phyloP scores from a whole-genome alignment of 2,113 vertebrate genomes.

The Diadophis punctatus region DNA sequence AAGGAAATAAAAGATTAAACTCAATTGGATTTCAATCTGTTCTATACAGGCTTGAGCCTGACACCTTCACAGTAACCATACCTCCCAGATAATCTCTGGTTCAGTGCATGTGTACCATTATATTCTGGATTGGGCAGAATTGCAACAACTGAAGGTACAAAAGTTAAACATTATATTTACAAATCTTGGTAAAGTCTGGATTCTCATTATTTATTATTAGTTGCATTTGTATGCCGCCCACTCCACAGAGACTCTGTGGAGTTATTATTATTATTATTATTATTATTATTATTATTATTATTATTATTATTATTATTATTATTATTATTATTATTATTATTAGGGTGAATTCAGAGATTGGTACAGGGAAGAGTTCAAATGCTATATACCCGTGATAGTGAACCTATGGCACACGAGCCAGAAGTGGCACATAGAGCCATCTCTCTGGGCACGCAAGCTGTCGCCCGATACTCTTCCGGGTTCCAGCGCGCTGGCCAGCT shows the following conservation, averaged over 20 bases:
- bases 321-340: too few species aligned
- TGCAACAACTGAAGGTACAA: not conserved
- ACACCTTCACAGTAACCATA: not conserved
- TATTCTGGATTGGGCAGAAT: not conserved
- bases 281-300: too few species aligned
- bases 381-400: too few species aligned
- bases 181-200: not conserved
- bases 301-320: too few species aligned
- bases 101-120: not conserved
- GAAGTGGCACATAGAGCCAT: too few species aligned
- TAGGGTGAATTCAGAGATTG: not conserved
- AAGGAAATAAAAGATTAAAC: not conserved
- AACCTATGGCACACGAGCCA: too few species aligned
- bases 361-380: not conserved
- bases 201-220: not conserved
- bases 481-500: too few species aligned
- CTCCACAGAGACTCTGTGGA: too few species aligned
- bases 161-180: not conserved
- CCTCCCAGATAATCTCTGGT: not conserved
- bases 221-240: too few species aligned
- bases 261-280: too few species aligned
- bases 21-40: not conserved
- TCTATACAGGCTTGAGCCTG: not conserved
- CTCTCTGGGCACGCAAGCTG: too few species aligned
- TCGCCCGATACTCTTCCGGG: too few species aligned